Base-by-base conservation (phyloP, 2,888 invertebrate genomes). In the Sepiola atlantica region DNA sequence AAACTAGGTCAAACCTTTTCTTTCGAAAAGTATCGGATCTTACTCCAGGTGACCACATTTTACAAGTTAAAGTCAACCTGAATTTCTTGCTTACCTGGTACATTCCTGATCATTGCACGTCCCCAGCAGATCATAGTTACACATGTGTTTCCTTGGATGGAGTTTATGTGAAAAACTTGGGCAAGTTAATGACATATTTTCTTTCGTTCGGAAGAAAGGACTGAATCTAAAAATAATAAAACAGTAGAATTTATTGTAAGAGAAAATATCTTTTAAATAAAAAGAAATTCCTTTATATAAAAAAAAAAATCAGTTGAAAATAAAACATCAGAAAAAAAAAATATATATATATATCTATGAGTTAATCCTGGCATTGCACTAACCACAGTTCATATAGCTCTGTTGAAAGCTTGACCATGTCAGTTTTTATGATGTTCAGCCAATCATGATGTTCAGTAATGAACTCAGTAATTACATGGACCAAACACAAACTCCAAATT, bases 21-120 rank as follows among this genome's bases (percentile, higher is more conserved):
- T 57, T 57, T 57, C 8, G 20, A 57, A 61, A 28, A 61, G 8
- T 61, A 61, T 28, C 0, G 10, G 12, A 61, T 55, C 21, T 61
- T 61, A 61, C 28, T 28, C 28, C 0, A 61, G 61, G 4, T 28
- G 28, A 28, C 1, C n/a, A 77, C 16, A 92, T 12, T 12, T 35
- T 54, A 18, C 28, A 45, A 35, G 45, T 35, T 92, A 14, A 54
- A 35, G 28, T 18, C 14, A 45, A 45, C 8, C 45, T n/a, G 1
- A 54, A 54, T 54, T 92, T 14, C 24, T 45, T 35, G 95, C 96
- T 95, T 94, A 97, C 97, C 97, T 96, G 93, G 95, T 95, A 95
- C 97, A 97, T 32, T 96, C 95, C 35, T 97, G 96, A 95, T 97
- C 97, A 95, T 97, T 96, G 94, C 97, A 97, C 4, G 95, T 97